Conservation (phyloP, 2,113 vertebrate genomes). For the Brachypodius melanocephalos region DNA sequence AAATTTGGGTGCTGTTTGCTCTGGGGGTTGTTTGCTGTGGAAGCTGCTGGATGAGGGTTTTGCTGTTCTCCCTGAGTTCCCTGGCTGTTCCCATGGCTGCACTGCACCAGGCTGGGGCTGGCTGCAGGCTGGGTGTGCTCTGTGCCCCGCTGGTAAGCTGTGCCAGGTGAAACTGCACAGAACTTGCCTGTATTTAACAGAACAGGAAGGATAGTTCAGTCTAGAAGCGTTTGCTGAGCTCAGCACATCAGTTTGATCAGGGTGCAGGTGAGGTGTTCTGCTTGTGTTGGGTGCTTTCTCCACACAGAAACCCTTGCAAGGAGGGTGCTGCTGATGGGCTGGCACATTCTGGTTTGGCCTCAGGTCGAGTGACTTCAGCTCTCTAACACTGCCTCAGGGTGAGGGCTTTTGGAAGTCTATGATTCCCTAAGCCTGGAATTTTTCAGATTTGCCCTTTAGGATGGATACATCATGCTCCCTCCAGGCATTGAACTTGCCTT, state of each 20-base stretch:
- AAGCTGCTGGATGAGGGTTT: background rate
- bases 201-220: background rate
- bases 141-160: background rate
- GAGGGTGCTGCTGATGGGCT: background rate
- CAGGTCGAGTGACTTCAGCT: background rate
- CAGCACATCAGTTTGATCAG: fast-evolving
- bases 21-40: background rate
- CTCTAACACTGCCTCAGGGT: background rate
- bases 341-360: background rate
- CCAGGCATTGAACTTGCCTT: background rate
- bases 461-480: background rate
- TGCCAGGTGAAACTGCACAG: background rate
- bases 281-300: background rate
- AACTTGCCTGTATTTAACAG: background rate
- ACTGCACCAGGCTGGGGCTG: background rate
- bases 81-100: background rate
- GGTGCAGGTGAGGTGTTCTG: background rate
- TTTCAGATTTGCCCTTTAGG: background rate
- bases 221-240: fast-evolving
- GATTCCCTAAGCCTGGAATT: background rate
- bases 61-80: background rate
- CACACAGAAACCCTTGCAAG: background rate
- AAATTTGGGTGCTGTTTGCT: background rate
- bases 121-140: background rate
- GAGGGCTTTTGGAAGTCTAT: background rate